Evolutionary conservation across 2,888 invertebrate species (phyloP), one percentile per base, ranked within the genome.

Genomic region (Leucoma salicis): DNA sequence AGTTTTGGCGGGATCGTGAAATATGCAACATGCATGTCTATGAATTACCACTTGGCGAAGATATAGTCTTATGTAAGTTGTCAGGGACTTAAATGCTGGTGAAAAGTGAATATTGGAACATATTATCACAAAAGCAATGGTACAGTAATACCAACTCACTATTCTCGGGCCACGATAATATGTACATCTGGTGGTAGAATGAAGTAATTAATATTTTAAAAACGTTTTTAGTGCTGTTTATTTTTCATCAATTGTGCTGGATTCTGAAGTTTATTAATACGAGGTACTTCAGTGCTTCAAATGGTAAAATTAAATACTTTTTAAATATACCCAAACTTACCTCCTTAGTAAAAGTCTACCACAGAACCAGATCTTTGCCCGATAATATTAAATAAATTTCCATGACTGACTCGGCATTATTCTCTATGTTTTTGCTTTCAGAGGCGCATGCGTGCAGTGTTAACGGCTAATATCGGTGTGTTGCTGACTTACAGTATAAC

Each of bases 381-480:
- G 73, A 70, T 55, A 66, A 70, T 70, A 35, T 29, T n/a, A 60
- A 61, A 70, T 71, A 84, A 88, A 88, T 86, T 85, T 87, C 89
- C 88, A 88, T 88, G 88, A 89, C 90, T 82, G 82, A 83, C 87
- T 86, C 67, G 76, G 90, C 90, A 88, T 85, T 84, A 87, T 86
- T 87, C 79, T 85, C 82, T 74, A 77, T 74, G 82, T 78, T 86
- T 84, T 86, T 85, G 70, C 71, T 90, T 90, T 86, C 90, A 90
- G 90, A 90, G 90, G 90, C 90, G 84, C 90, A 90, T 90, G 90
- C 88, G 80, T 78, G 82, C 84, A 81, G 87, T 82, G 80, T 82
- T 81, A 78, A 82, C 70, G 90, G 88, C 82, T 87, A 88, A 74
- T 72, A 73, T 77, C 71, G 82, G 84, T 89, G 88, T 89, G 88